A percentile compares a stretch with the other conserved stretches of the same genome.
phyloP scores from a whole-genome alignment of 1,140 invertebrate genomes.

The Chrysomallon squamiferum region DNA sequence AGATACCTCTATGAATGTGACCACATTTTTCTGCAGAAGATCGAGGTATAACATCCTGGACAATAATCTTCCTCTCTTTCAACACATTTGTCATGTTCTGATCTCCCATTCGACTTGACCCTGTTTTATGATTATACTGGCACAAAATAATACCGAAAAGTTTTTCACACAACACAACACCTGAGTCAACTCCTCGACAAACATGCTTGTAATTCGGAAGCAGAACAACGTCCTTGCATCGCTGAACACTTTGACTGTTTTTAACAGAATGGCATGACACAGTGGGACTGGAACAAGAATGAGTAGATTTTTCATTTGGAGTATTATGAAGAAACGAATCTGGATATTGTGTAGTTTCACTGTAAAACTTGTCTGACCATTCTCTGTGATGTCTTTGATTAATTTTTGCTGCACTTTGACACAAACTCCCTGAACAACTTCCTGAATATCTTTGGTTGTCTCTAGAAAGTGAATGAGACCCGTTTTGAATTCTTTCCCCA shows the following conservation, averaged over 20 bases:
- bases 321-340: too few relatives aligned
- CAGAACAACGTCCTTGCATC: slow-evolving; percentile 32
- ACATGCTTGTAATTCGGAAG: slow-evolving; percentile 26
- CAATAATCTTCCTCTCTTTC: slow-evolving; percentile 30
- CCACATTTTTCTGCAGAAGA: slow-evolving; percentile 30
- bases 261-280: too few relatives aligned
- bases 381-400: not conserved
- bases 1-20: slow-evolving; percentile 39
- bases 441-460: too few relatives aligned
- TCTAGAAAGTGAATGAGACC: too few relatives aligned
- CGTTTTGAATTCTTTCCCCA: too few relatives aligned
- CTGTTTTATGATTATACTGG: slow-evolving; percentile 31
- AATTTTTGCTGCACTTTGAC: not conserved
- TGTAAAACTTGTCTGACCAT: not conserved
- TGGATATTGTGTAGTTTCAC: too few relatives aligned
- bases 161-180: slow-evolving; percentile 33
- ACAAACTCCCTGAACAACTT: too few relatives aligned
- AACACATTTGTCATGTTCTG: not conserved
- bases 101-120: not conserved
- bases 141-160: slow-evolving; percentile 38
- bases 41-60: slow-evolving; percentile 25
- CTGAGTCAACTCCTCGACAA: slow-evolving; percentile 17
- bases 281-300: too few relatives aligned
- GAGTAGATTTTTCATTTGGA: too few relatives aligned
- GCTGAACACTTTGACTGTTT: not conserved